Evolutionary conservation across 2,888 invertebrate genomes (phyloP).

Genomic region (Eretmocerus hayati): DNA sequence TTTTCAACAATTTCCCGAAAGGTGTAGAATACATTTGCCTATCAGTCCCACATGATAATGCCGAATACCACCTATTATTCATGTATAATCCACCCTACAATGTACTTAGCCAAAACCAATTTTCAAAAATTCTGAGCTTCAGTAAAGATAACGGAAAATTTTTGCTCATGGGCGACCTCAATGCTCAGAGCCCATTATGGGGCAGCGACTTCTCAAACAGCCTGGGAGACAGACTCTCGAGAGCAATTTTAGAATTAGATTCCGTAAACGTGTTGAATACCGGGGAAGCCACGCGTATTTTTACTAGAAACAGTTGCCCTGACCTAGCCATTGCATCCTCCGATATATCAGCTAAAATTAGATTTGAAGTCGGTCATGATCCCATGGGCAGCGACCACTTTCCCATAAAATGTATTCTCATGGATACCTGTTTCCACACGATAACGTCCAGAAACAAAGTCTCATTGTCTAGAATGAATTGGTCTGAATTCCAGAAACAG

Average conservation of each 20-base stretch:
- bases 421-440: no score
- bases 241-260: background rate
- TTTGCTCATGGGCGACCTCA: no score
- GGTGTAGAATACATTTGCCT: no score
- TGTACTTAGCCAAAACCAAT: no score
- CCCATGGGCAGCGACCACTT: background rate
- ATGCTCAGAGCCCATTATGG: no score
- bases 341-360: background rate
- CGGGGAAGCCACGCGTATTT: background rate
- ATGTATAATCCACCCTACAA: background rate
- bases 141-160: background rate
- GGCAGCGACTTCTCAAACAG: no score
- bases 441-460: no score
- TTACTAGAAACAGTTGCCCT: background rate
- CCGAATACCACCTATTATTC: constrained; percentile 5
- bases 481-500: background rate
- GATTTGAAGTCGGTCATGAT: background rate
- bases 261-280: background rate
- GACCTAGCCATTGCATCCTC: background rate
- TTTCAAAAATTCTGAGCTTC: background rate
- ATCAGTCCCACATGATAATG: no score
- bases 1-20: no score
- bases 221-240: no score
- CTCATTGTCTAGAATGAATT: background rate
- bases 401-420: no score